Conservation (phyloP, 35 echinoderm and acorn worm genomes). For the Eucidaris tribuloides region DNA sequence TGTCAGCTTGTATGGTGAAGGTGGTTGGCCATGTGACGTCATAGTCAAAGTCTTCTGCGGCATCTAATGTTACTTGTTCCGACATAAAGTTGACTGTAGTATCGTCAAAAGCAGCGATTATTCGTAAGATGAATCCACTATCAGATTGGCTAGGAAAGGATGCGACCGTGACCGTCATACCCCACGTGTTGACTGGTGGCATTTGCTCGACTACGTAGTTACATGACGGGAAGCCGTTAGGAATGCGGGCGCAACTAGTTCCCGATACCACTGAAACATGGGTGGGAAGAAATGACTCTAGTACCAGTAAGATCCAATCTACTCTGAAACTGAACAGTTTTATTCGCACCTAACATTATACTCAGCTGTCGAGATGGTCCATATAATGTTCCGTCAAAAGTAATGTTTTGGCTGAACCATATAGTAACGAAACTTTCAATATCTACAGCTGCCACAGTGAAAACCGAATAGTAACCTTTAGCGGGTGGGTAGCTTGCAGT, state of each 20-base stretch:
- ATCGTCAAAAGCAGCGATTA: too few relatives aligned
- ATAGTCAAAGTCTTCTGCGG: too few relatives aligned
- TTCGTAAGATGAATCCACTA: too few relatives aligned
- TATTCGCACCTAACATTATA: background rate
- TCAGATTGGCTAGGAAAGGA: too few relatives aligned
- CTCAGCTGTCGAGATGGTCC: background rate
- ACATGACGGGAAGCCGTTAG: constrained; percentile 6
- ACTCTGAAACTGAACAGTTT: constrained; percentile 32
- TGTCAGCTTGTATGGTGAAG: too few relatives aligned
- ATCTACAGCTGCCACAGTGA: background rate
- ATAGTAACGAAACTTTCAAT: background rate
- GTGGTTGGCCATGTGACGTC: too few relatives aligned
- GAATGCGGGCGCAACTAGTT: constrained; percentile 19
- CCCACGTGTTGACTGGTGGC: constrained; percentile 2
- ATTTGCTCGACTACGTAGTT: constrained; percentile 26
- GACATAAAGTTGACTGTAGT: too few relatives aligned
- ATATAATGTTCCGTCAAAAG: background rate
- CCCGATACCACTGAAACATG: constrained; percentile 19
- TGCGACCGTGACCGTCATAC: background rate
- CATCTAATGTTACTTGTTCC: too few relatives aligned
- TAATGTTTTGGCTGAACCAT: background rate
- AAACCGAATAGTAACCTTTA: background rate
- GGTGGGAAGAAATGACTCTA: background rate
- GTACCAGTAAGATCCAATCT: constrained; percentile 19
- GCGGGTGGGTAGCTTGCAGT: background rate